Percentiles rank a stretch among this genome's conserved stretches.
Conservation (phyloP, 2,113 vertebrate species). For the Sinocyclocheilus grahami region DNA sequence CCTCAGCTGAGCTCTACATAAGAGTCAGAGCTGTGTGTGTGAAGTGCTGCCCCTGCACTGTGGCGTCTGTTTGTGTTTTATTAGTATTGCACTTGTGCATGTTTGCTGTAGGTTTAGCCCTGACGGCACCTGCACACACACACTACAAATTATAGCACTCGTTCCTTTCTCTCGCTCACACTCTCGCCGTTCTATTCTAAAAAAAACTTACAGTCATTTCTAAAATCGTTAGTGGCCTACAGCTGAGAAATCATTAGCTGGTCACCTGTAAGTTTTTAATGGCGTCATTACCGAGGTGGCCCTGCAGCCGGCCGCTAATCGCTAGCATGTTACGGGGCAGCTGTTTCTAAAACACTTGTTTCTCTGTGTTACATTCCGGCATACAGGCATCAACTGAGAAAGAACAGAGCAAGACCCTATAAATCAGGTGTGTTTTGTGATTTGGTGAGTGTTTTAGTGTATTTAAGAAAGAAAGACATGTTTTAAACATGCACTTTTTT, state of each 20-base stretch:
- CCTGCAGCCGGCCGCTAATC: conserved; percentile 54
- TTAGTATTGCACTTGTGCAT: conserved; percentile 20
- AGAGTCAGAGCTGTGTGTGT: conserved; percentile 1
- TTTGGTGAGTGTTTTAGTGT: background rate
- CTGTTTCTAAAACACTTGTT: conserved; percentile 58
- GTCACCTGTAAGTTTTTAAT: conserved; percentile 71
- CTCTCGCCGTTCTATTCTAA: background rate
- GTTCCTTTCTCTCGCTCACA: background rate
- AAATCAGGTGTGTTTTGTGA: background rate
- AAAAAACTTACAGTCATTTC: conserved; percentile 47
- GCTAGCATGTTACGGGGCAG: conserved; percentile 52
- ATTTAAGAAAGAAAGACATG: background rate
- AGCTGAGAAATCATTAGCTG: conserved; percentile 68
- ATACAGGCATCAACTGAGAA: background rate
- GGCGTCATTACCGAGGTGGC: conserved; percentile 61
- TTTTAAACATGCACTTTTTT: background rate
- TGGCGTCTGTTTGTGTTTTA: conserved; percentile 16
- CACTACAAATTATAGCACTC: conserved; percentile 33
- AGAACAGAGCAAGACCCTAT: background rate
- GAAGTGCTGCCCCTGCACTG: background rate
- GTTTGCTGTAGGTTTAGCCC: conserved; percentile 39
- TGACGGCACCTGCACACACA: conserved; percentile 41
- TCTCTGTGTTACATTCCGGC: conserved; percentile 31
- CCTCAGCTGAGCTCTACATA: background rate
- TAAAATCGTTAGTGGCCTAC: conserved; percentile 60